Conservation (phyloP, 1,140 invertebrate genomes). For the Procambarus virginalis region DNA sequence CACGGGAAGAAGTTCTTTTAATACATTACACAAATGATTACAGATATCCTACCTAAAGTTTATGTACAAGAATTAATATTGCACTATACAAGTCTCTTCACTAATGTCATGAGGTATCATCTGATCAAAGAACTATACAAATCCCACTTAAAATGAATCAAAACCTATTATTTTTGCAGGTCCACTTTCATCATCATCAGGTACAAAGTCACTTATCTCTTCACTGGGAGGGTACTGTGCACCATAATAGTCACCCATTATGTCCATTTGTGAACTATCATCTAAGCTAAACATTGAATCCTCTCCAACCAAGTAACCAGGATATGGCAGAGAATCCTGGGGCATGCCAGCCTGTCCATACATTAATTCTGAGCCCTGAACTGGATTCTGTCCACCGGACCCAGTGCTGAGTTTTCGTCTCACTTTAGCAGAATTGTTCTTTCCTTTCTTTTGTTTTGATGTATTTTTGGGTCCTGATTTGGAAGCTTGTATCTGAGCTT, state of each 20-base stretch:
- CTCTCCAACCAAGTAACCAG: constrained; percentile 45
- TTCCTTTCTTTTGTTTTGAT: constrained; percentile 26
- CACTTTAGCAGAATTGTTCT: constrained; percentile 21
- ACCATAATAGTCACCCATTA: constrained; percentile 56
- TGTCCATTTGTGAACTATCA: constrained; percentile 56
- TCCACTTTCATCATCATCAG: constrained; percentile 59
- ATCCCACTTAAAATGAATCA: constrained; percentile 60
- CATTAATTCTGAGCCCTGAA: constrained; percentile 6
- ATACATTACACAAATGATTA: constrained; percentile 22
- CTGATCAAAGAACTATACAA: constrained; percentile 41
- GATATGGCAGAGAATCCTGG: constrained; percentile 45
- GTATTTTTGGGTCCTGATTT: constrained; percentile 31
- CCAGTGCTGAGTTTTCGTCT: constrained; percentile 21
- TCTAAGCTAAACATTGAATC: constrained; percentile 61
- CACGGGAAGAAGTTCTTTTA: constrained; percentile 22
- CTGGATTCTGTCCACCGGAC: constrained; percentile 15
- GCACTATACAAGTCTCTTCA: constrained; percentile 49
- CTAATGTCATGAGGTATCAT: constrained; percentile 49
- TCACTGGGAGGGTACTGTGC: constrained; percentile 59
- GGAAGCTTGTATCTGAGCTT: constrained; percentile 64
- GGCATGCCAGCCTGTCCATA: neutral
- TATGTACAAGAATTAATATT: constrained; percentile 60
- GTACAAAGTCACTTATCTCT: constrained; percentile 62
- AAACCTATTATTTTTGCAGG: constrained; percentile 61
- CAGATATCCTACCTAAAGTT: neutral